Conservation (phyloP, 2,113 vertebrate species). For the Ascaphus truei region DNA sequence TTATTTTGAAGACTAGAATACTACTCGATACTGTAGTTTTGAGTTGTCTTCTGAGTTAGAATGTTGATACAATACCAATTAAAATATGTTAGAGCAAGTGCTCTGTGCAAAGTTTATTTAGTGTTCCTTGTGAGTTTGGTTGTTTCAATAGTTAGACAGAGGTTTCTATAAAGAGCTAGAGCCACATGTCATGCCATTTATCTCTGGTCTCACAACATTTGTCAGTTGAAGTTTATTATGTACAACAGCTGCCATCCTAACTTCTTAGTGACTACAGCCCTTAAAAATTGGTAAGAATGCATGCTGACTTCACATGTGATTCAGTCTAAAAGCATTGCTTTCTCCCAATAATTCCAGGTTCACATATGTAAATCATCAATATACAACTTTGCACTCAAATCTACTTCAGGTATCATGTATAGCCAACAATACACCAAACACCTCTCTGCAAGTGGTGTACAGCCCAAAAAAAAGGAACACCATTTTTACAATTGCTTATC, state of each 20-base stretch:
- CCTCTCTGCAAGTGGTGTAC: too few relatives aligned
- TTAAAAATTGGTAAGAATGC: conserved; percentile 32
- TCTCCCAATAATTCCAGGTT: not conserved
- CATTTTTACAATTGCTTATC: too few relatives aligned
- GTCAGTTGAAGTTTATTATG: conserved; percentile 55
- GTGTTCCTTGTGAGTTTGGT: not conserved
- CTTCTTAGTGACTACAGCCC: conserved; percentile 47
- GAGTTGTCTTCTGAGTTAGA: too few relatives aligned
- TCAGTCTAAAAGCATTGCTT: conserved; percentile 21
- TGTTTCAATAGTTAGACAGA: conserved; percentile 55
- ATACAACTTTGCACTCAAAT: too few relatives aligned
- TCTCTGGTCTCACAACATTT: conserved; percentile 63
- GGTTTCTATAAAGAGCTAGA: conserved; percentile 47
- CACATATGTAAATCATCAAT: too few relatives aligned
- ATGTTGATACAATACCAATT: conserved; percentile 16
- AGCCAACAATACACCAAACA: too few relatives aligned
- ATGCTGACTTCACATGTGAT: conserved; percentile 16
- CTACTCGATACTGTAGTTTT: too few relatives aligned
- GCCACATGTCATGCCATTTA: conserved; percentile 63
- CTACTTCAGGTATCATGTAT: too few relatives aligned
- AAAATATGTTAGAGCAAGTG: too few relatives aligned
- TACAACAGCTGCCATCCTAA: conserved; percentile 57
- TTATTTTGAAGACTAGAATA: too few relatives aligned
- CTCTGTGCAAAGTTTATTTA: not conserved
- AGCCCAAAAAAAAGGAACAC: too few relatives aligned